Conservation (phyloP, 2,888 invertebrate species). For the Colostygia pectinataria region DNA sequence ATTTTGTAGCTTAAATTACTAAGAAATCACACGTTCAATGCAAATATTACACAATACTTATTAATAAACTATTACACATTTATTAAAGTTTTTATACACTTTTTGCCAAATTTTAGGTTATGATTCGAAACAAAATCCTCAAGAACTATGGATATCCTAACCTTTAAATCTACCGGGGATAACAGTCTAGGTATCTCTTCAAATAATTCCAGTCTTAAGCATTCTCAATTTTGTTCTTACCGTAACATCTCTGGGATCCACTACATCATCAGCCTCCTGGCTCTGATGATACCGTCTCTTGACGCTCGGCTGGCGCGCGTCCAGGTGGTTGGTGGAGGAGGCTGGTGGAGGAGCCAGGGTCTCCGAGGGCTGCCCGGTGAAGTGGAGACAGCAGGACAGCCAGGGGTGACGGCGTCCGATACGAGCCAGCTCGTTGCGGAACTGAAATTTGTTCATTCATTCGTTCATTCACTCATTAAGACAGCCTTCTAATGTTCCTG, state of each 20-base stretch:
- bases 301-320: conserved; percentile 64
- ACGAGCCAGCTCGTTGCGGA: conserved; percentile 74
- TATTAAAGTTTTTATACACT: no score
- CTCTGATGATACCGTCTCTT: conserved; percentile 72
- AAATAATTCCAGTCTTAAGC: no score
- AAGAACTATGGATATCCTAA: no score
- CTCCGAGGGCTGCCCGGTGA: conserved; percentile 55
- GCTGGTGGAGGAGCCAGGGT: conserved; percentile 50
- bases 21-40: no score
- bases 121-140: no score
- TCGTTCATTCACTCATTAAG: neutral
- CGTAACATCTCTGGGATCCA: conserved; percentile 72
- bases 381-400: conserved; percentile 71
- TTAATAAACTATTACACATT: no score
- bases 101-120: no score
- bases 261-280: conserved; percentile 61
- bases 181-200: no score
- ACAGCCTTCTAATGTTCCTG: no score
- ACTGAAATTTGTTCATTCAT: conserved; percentile 46
- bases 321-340: conserved; percentile 63
- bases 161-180: no score
- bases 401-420: conserved; percentile 70
- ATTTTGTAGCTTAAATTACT: neutral
- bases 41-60: no score
- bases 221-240: conserved; percentile 42